These are phyloP conservation scores for Caenorhabditis plicata DNA, from an alignment of 2,888 invertebrate species.

Conservation along the genomic window DNA sequence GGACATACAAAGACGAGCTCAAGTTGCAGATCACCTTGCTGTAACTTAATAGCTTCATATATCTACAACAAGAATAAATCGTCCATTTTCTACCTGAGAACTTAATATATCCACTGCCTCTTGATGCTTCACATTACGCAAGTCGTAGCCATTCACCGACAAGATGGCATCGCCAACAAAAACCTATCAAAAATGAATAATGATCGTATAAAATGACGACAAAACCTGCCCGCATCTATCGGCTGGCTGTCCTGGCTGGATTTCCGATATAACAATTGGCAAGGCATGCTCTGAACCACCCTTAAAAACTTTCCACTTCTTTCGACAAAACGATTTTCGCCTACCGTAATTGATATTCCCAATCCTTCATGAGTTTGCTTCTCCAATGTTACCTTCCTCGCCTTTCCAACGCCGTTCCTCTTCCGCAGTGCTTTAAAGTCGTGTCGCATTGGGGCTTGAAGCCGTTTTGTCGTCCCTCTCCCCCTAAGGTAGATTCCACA, in stretches of 20 bases:
- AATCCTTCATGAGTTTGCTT: conserved; percentile 79
- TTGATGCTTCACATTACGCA: conserved; percentile 78
- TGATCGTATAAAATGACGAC: no score
- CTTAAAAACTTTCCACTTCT: conserved; percentile 67
- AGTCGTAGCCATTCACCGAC: conserved; percentile 78
- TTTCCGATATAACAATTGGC: conserved; percentile 81
- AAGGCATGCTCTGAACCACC: conserved; percentile 81
- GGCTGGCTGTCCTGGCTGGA: conserved; percentile 78
- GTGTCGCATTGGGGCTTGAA: conserved; percentile 40
- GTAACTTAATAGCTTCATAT: conserved; percentile 19
- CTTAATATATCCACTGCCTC: conserved; percentile 81
- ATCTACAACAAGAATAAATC: neutral
- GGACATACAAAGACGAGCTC: conserved; percentile 80
- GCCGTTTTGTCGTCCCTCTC: conserved; percentile 47
- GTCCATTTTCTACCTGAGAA: conserved; percentile 70
- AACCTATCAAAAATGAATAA: no score
- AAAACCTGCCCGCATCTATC: conserved; percentile 72
- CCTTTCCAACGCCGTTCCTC: conserved; percentile 67
- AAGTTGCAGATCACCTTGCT: conserved; percentile 76
- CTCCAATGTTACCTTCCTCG: conserved; percentile 73
- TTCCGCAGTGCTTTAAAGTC: conserved; percentile 30
- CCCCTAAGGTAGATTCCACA: conserved; percentile 33
- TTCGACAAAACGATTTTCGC: neutral
- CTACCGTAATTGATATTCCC: conserved; percentile 81
- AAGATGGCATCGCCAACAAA: conserved; percentile 84